Percentiles rank a stretch among this genome's conserved stretches.
These are phyloP conservation scores for Lota lota DNA, from an alignment of 2,113 vertebrate genomes.

Conservation along the genomic window DNA sequence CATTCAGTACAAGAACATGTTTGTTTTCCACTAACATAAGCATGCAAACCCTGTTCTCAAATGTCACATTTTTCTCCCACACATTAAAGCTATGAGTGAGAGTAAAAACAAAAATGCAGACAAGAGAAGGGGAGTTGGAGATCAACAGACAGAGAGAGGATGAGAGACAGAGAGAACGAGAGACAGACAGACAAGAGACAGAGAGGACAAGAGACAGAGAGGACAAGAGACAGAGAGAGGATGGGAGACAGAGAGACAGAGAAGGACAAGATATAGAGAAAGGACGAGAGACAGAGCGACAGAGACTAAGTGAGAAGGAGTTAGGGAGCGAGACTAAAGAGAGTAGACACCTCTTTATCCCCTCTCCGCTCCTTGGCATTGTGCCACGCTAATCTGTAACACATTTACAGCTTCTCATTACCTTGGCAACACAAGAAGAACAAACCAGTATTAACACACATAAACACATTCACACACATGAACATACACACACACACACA, in stretches of 20 bases:
- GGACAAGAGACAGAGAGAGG: no score
- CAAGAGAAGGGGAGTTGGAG: no score
- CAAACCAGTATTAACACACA: not conserved
- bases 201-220: no score
- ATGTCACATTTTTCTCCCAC: no score
- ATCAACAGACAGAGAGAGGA: no score
- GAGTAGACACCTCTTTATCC: constrained; percentile 1
- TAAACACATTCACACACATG: not conserved
- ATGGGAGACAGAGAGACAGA: no score
- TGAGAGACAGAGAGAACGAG: no score
- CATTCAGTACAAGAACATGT: no score
- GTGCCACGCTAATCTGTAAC: constrained; percentile 30
- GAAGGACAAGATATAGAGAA: not conserved
- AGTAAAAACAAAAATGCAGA: no score
- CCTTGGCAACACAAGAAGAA: constrained; percentile 3
- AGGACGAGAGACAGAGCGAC: not conserved
- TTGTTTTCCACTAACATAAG: no score
- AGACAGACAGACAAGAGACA: not conserved
- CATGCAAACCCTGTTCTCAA: no score
- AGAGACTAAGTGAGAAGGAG: constrained; percentile 1
- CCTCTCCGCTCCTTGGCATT: constrained; percentile 13
- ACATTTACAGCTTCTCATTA: constrained; percentile 18
- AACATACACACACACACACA: constrained; percentile 3
- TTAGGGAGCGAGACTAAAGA: not conserved
- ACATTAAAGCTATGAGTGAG: no score